Conservation (phyloP, 2,113 vertebrate species). For the Sinocyclocheilus anshuiensis region DNA sequence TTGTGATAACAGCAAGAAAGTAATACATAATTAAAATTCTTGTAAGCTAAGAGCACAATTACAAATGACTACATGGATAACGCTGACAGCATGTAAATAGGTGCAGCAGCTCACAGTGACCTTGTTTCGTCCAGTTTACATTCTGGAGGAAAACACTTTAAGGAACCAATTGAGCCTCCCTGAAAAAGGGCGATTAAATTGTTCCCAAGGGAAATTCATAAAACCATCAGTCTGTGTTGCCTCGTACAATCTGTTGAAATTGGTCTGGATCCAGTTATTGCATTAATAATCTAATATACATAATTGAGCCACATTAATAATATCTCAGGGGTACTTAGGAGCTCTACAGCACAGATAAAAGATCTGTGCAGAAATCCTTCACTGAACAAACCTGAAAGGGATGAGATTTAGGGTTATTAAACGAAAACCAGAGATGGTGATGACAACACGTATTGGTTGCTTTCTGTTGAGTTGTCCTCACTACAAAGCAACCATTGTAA, state of each 20-base stretch:
- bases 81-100: not conserved
- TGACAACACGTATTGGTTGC: not conserved
- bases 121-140: conserved; percentile 45
- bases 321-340: conserved; percentile 20
- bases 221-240: conserved; percentile 9
- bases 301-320: conserved; percentile 39
- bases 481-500: not conserved
- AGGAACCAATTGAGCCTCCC: conserved; percentile 36
- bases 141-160: conserved; percentile 30
- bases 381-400: not conserved
- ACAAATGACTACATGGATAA: conserved; percentile 10
- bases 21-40: not conserved
- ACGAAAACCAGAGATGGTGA: not conserved
- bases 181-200: conserved; percentile 47
- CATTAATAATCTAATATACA: conserved; percentile 45
- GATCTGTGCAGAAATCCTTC: not conserved
- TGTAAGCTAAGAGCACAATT: not conserved
- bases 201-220: conserved; percentile 21
- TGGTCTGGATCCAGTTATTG: conserved; percentile 6
- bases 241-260: conserved; percentile 44
- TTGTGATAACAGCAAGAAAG: not conserved
- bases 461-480: not conserved
- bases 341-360: conserved; percentile 7
- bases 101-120: conserved; percentile 8
- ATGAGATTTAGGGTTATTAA: not conserved